A percentile compares a stretch with the other conserved stretches of the same genome.
Conservation (phyloP, 2,797 vertebrate genomes). For the Fratercula arctica region DNA sequence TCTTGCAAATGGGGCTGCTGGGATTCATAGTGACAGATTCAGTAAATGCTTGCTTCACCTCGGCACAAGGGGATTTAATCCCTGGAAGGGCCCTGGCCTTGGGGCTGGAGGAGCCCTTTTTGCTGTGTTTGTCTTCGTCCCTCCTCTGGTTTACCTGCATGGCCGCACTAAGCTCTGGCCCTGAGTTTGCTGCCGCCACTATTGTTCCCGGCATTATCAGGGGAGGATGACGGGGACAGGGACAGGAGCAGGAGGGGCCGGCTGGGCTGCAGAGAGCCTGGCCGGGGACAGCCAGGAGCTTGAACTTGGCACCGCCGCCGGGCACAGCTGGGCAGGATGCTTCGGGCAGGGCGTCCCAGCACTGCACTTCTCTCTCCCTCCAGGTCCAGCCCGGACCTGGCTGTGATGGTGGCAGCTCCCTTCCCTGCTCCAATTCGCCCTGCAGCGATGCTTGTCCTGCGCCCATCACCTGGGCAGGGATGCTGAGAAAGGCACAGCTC, state of each 20-base stretch:
- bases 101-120: neutral
- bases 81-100: conserved; percentile 27
- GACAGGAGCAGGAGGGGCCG: neutral
- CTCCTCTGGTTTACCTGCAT: neutral
- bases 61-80: neutral
- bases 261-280: neutral
- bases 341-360: neutral
- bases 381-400: neutral
- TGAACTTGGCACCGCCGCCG: neutral
- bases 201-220: neutral
- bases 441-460: accelerated
- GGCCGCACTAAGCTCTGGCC: neutral
- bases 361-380: neutral
- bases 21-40: neutral
- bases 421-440: neutral
- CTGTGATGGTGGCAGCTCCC: neutral
- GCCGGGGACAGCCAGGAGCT: neutral
- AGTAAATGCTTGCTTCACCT: neutral
- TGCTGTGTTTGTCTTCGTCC: neutral
- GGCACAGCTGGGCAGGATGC: neutral
- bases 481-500: neutral
- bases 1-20: neutral
- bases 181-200: accelerated
- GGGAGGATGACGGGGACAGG: neutral
- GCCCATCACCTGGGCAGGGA: accelerated